Percentiles rank a stretch among this genome's conserved stretches.
These are phyloP conservation scores for Acromyrmex charruanus DNA, from an alignment of 1,140 invertebrate genomes.

Conservation along the genomic window DNA sequence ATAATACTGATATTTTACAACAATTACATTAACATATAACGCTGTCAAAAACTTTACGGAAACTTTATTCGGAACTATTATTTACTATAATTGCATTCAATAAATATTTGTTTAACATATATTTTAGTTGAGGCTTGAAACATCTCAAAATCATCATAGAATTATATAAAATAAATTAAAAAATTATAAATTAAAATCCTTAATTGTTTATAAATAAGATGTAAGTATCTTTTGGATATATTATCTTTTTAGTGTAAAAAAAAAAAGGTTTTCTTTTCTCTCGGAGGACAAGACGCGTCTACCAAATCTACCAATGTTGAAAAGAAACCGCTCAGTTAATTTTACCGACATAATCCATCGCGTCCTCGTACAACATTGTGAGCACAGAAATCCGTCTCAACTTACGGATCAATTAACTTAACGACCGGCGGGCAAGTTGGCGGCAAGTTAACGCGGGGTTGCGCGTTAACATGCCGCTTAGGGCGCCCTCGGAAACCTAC, in stretches of 20 bases:
- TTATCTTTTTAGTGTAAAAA: background rate
- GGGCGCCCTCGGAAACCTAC: conserved; percentile 61
- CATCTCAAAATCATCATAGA: background rate
- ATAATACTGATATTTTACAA: background rate
- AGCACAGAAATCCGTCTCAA: conserved; percentile 66
- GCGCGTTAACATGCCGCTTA: conserved; percentile 67
- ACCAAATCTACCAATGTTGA: background rate
- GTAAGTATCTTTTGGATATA: background rate
- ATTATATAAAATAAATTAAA: background rate
- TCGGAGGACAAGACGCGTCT: background rate
- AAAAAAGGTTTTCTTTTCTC: background rate
- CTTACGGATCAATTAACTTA: conserved; percentile 80
- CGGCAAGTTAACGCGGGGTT: conserved; percentile 63
- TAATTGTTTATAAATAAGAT: conserved; percentile 3
- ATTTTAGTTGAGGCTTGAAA: background rate
- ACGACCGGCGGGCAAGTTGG: conserved; percentile 68
- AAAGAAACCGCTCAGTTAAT: conserved; percentile 26
- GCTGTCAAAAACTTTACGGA: background rate
- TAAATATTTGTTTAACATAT: background rate
- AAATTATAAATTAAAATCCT: background rate
- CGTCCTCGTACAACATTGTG: conserved; percentile 52
- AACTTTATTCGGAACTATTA: background rate
- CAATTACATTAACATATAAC: conserved; percentile 17
- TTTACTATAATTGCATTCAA: background rate
- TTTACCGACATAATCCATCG: conserved; percentile 1